These are phyloP conservation scores for Microtus agrestis DNA, from an alignment of 2,797 vertebrate species.

Conservation along the genomic window DNA sequence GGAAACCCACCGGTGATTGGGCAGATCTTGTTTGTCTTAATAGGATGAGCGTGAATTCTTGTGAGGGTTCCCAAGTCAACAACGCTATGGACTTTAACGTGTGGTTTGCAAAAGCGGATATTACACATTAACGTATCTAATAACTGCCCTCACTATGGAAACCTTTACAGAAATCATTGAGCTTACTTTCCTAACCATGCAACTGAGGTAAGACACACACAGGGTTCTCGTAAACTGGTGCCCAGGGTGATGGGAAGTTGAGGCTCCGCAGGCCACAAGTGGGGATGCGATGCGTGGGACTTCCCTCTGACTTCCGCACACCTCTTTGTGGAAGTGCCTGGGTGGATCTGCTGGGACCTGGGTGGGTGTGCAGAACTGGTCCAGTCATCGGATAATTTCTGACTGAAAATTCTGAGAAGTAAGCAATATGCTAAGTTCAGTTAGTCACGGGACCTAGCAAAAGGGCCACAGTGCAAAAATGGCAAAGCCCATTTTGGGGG, in stretches of 20 bases:
- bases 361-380: conserved; percentile 65
- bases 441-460: conserved; percentile 86
- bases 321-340: conserved; percentile 45
- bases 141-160: conserved; percentile 57
- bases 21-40: conserved; percentile 62
- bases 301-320: conserved; percentile 72
- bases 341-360: conserved; percentile 58
- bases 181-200: conserved; percentile 31
- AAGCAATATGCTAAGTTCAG: conserved; percentile 74
- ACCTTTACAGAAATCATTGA: conserved; percentile 58
- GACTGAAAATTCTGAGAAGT: conserved; percentile 88
- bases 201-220: not conserved
- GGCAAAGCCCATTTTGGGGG: conserved; percentile 42
- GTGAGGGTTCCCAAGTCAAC: not conserved
- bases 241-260: conserved; percentile 83
- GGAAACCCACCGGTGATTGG: not conserved
- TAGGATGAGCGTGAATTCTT: conserved; percentile 26
- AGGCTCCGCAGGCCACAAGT: conserved; percentile 23
- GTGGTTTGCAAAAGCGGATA: conserved; percentile 79
- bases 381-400: conserved; percentile 84
- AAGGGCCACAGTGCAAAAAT: conserved; percentile 75
- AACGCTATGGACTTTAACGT: conserved; percentile 74
- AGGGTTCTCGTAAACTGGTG: conserved; percentile 86
- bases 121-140: conserved; percentile 72
- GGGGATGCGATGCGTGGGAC: conserved; percentile 78